Conservation (phyloP, 2,888 invertebrate species). For the Acronicta alni region DNA sequence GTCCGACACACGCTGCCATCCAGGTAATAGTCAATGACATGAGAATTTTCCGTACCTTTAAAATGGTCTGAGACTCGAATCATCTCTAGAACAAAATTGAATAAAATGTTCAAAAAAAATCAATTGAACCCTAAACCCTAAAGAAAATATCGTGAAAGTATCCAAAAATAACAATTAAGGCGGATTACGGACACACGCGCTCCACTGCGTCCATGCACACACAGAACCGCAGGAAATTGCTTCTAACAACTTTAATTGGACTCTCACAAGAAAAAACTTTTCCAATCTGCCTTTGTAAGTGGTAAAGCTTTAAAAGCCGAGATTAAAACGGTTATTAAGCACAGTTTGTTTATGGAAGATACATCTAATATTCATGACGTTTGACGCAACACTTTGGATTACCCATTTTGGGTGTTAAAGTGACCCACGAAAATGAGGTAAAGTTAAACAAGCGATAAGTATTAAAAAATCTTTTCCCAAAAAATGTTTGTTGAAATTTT, state of each 20-base stretch:
- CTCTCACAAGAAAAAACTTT: constrained; percentile 85
- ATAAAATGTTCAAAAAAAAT: background rate
- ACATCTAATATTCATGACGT: constrained; percentile 54
- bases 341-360: constrained; percentile 66
- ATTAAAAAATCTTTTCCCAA: constrained; percentile 13
- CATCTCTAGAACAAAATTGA: no score
- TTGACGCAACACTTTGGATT: constrained; percentile 44
- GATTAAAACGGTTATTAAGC: constrained; percentile 78
- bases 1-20: no score
- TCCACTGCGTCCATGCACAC: constrained; percentile 68
- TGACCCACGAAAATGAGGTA: constrained; percentile 22
- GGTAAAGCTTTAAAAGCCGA: constrained; percentile 75
- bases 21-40: no score
- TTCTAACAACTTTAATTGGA: constrained; percentile 87
- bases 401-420: constrained; percentile 21
- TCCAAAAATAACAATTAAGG: constrained; percentile 59
- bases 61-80: no score
- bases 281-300: constrained; percentile 86
- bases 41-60: no score
- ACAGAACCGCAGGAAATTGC: constrained; percentile 78
- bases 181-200: constrained; percentile 49
- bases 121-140: constrained; percentile 9
- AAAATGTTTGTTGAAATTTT: background rate
- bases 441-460: constrained; percentile 20
- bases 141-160: constrained; percentile 49